These are phyloP conservation scores for Episyrphus balteatus DNA, from an alignment of 1,140 invertebrate genomes.

Conservation along the genomic window DNA sequence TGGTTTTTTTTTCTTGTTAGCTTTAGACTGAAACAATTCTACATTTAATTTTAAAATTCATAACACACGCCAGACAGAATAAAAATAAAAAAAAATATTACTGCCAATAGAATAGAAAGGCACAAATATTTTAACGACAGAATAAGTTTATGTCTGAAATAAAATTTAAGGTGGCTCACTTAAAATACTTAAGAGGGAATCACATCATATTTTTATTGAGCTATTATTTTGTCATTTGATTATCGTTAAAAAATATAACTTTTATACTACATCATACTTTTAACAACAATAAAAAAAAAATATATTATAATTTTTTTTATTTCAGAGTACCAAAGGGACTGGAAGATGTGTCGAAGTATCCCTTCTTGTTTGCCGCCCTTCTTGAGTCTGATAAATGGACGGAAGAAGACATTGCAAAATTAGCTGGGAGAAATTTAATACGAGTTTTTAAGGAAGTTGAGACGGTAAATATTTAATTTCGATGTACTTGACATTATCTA, in stretches of 20 bases:
- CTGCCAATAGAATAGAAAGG: no score
- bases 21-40: no score
- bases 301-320: neutral
- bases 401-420: slow-evolving; percentile 60
- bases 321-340: slow-evolving; percentile 58
- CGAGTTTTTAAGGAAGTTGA: slow-evolving; percentile 65
- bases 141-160: no score
- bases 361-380: slow-evolving; percentile 57
- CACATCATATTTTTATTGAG: neutral
- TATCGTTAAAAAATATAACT: neutral
- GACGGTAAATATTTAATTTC: slow-evolving; percentile 41
- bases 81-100: no score
- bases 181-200: no score
- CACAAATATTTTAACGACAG: no score
- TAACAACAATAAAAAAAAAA: neutral
- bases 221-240: neutral
- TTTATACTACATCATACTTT: neutral
- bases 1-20: no score
- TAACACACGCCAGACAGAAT: no score
- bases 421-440: slow-evolving; percentile 64
- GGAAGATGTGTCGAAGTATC: slow-evolving; percentile 77
- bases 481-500: no score
- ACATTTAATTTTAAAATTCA: no score
- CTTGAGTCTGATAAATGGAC: slow-evolving; percentile 57
- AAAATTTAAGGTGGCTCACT: no score